Percentiles rank a stretch among this genome's conserved stretches.
These are phyloP conservation scores for Chromobotia macracanthus DNA, from an alignment of 2,797 vertebrate genomes.

Conservation along the genomic window DNA sequence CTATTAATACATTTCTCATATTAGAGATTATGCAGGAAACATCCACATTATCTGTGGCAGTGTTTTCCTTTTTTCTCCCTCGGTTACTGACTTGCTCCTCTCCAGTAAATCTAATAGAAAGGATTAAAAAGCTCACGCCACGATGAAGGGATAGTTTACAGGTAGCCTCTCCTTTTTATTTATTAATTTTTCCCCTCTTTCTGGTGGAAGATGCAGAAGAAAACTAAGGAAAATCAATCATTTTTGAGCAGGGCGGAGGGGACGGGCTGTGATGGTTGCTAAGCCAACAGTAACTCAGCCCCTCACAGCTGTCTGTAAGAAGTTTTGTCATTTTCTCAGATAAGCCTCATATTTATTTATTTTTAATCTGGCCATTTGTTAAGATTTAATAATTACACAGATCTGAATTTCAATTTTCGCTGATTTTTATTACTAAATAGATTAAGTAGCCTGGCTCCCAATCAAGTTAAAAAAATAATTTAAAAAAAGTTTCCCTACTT, in stretches of 20 bases:
- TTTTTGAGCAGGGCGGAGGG: constrained; percentile 82
- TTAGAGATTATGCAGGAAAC: constrained; percentile 91
- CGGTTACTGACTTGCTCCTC: constrained; percentile 85
- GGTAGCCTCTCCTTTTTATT: constrained; percentile 79
- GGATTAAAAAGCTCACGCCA: constrained; percentile 80
- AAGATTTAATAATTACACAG: constrained; percentile 72
- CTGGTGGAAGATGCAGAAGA: constrained; percentile 79
- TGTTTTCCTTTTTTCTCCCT: constrained; percentile 64
- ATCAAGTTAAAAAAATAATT: too few species aligned
- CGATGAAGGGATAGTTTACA: constrained; percentile 83
- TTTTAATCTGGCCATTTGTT: constrained; percentile 62
- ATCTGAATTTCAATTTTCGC: constrained; percentile 74
- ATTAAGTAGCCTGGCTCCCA: too few species aligned
- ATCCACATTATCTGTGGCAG: constrained; percentile 88
- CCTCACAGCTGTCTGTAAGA: constrained; percentile 78
- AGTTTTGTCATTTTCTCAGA: constrained; percentile 82
- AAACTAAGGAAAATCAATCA: constrained; percentile 92
- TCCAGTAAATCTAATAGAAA: constrained; percentile 87
- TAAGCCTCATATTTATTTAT: constrained; percentile 80
- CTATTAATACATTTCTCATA: constrained; percentile 98
- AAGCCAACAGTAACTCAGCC: constrained; percentile 88
- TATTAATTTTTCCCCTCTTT: constrained; percentile 57
- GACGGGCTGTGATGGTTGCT: constrained; percentile 83
- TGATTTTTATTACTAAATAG: constrained; percentile 42
- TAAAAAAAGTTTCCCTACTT: too few species aligned